Evolutionary conservation across 92 coral and sea anemone species (phyloP).

Genomic region (Porites divaricata): DNA sequence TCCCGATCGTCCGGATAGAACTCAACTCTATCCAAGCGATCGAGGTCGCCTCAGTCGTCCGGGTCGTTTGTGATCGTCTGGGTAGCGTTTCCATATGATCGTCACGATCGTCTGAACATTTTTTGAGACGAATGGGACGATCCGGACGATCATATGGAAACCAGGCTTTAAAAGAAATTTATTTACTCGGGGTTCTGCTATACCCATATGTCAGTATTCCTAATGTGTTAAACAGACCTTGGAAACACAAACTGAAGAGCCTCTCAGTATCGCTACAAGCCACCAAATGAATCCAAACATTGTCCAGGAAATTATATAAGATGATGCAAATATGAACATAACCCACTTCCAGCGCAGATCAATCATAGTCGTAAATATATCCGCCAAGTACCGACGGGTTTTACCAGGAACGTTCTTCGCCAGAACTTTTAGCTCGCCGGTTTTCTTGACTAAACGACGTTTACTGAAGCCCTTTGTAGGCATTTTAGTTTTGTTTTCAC

Average conservation of each 20-base stretch:
- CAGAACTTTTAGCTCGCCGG: constrained; percentile 72
- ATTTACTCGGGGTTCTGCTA: too few relatives aligned
- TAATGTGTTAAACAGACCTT: constrained; percentile 59
- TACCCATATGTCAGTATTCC: too few relatives aligned
- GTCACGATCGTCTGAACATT: too few relatives aligned
- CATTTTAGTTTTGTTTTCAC: neutral
- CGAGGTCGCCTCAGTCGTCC: too few relatives aligned
- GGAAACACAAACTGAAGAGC: constrained; percentile 71
- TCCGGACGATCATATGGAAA: too few relatives aligned
- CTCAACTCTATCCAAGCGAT: too few relatives aligned
- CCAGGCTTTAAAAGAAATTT: too few relatives aligned
- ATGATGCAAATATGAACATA: constrained; percentile 61
- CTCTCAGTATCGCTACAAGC: constrained; percentile 72
- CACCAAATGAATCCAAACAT: constrained; percentile 89
- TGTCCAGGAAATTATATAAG: constrained; percentile 82
- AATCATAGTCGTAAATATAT: constrained; percentile 83
- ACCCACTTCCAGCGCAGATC: constrained; percentile 94
- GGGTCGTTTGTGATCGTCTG: too few relatives aligned
- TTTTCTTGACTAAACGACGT: constrained; percentile 70
- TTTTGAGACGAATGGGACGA: too few relatives aligned
- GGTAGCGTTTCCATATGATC: too few relatives aligned
- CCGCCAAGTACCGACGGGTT: constrained; percentile 71
- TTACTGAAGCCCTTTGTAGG: neutral
- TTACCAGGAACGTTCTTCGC: constrained; percentile 74
- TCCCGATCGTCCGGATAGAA: too few relatives aligned